A percentile compares a stretch with the other conserved stretches of the same genome.
phyloP scores from a whole-genome alignment of 1,140 invertebrate species.

The Spodoptera frugiperda region DNA sequence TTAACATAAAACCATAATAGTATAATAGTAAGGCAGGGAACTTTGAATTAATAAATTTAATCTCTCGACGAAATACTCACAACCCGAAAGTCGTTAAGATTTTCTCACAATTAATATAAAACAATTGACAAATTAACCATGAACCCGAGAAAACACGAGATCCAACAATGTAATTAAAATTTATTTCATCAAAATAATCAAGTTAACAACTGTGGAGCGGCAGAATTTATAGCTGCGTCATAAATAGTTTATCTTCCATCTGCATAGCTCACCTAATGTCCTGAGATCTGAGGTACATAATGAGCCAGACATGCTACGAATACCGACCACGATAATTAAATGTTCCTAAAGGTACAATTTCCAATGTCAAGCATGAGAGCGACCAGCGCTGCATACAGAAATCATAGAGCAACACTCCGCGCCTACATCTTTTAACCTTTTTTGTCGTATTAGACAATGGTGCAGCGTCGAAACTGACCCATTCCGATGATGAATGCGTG shows the following conservation, averaged over 20 bases:
- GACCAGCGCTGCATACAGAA: slow-evolving; percentile 57
- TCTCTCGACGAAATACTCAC: background rate
- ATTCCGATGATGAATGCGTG: slow-evolving; percentile 80
- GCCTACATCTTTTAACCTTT: slow-evolving; percentile 49
- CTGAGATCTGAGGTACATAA: slow-evolving; percentile 32
- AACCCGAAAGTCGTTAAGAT: background rate
- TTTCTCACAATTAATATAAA: slow-evolving; percentile 12
- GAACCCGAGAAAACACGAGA: slow-evolving; percentile 10
- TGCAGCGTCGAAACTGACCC: slow-evolving; percentile 64
- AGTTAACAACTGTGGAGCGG: slow-evolving; percentile 37
- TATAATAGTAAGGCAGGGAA: no score
- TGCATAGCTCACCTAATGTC: slow-evolving; percentile 16
- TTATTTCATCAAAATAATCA: slow-evolving; percentile 58
- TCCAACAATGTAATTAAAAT: slow-evolving; percentile 47
- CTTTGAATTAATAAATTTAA: no score
- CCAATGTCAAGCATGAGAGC: slow-evolving; percentile 38
- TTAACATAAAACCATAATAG: no score
- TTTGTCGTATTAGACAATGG: slow-evolving; percentile 65
- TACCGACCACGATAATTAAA: slow-evolving; percentile 30
- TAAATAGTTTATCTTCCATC: slow-evolving; percentile 39
- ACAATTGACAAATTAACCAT: slow-evolving; percentile 27
- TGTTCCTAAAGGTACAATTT: slow-evolving; percentile 31
- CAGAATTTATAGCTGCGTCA: slow-evolving; percentile 22
- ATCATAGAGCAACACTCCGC: background rate
- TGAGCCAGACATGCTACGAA: slow-evolving; percentile 24